phyloP scores from a whole-genome alignment of 2,888 invertebrate genomes.

The Cabera pusaria region DNA sequence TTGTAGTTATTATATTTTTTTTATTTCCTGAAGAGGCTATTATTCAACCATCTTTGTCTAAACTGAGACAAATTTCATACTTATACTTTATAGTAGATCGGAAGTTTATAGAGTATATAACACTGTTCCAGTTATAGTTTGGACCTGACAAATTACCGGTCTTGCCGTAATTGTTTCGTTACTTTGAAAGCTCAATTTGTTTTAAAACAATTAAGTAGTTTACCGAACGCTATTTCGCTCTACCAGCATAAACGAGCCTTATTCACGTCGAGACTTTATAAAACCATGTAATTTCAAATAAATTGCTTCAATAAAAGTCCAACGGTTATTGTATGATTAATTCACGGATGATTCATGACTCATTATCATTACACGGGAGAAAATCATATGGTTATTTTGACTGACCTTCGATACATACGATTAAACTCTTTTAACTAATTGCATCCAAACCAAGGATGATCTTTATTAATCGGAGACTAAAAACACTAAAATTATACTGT shows the following conservation, averaged over 20 bases:
- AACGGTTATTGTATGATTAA: conserved; percentile 40
- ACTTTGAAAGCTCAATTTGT: conserved; percentile 21
- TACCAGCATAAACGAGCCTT: conserved; percentile 21
- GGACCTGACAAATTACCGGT: conserved; percentile 12
- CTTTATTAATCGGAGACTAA: conserved; percentile 43
- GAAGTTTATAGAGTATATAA: no score
- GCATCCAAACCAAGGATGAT: conserved; percentile 37
- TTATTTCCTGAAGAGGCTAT: no score
- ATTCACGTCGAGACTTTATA: conserved; percentile 19
- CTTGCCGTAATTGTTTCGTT: conserved; percentile 16
- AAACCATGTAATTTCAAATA: conserved; percentile 35
- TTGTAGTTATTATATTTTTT: no score
- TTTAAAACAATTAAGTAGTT: no score
- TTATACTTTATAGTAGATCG: no score
- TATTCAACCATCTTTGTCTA: no score
- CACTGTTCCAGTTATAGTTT: no score
- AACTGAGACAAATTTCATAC: no score
- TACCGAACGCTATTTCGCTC: conserved; percentile 22
- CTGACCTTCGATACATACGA: conserved; percentile 37
- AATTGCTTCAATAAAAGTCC: conserved; percentile 37
- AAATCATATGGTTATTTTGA: conserved; percentile 40
- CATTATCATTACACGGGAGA: conserved; percentile 39
- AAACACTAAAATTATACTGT: conserved; percentile 50
- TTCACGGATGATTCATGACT: conserved; percentile 39
- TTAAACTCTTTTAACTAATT: conserved; percentile 43